Conservation (phyloP, 2,888 invertebrate species). For the Hedya salicella region DNA sequence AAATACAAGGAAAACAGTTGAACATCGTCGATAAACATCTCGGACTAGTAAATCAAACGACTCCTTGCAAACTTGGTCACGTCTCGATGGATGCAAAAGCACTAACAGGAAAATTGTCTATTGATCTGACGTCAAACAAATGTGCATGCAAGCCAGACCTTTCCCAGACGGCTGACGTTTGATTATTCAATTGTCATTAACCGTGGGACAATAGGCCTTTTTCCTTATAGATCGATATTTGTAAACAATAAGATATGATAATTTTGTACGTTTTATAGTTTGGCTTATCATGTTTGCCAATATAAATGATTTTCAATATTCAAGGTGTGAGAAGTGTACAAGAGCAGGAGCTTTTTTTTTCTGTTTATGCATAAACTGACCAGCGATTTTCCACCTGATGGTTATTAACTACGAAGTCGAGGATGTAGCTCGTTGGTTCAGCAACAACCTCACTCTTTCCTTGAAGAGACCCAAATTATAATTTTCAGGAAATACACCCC, state of each 20-base stretch:
- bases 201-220: constrained; percentile 38
- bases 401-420: no score
- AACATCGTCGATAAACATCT: constrained; percentile 22
- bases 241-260: constrained; percentile 26
- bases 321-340: not conserved
- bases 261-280: constrained; percentile 4
- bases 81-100: constrained; percentile 25
- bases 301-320: not conserved
- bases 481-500: no score
- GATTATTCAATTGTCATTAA: constrained; percentile 20
- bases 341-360: no score
- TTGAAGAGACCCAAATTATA: no score
- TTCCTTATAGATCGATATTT: constrained; percentile 41
- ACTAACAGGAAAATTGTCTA: constrained; percentile 37
- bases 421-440: no score
- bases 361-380: no score
- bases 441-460: no score
- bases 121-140: constrained; percentile 27
- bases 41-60: constrained; percentile 26
- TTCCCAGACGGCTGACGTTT: constrained; percentile 26
- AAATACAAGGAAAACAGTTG: constrained; percentile 33
- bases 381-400: no score
- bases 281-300: not conserved
- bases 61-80: constrained; percentile 29
- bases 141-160: constrained; percentile 31